Base-by-base conservation (phyloP, 2,888 invertebrate species). In the Apamea sordens region DNA sequence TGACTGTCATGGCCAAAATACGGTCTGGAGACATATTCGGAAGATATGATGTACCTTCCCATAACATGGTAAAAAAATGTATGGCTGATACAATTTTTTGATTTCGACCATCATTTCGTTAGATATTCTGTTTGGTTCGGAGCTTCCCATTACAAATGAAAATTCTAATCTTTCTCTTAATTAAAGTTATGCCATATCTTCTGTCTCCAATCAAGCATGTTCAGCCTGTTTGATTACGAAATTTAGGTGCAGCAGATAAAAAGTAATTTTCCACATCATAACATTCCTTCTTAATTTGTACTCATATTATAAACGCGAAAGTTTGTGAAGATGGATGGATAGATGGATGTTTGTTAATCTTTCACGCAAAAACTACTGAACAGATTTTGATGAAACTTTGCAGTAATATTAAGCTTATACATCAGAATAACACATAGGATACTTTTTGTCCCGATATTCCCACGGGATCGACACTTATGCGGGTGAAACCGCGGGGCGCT, bases 141-240 rank as follows among this genome's bases (percentile, higher is more conserved):
- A 32, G 2, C 47, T 61, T 50, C 28, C 4, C 18, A 36, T 36
- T 71, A 36, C 28, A 28, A 24, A 69, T 47, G 18, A 59, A 10
- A n/a, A 70, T 32, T 75, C 24, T 63, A 63, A 72, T 50, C 5
- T 41, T 15, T 50, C 1, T 36, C 13, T 36, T 36, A 50, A 63
- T 76, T 73, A 73, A 69, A 50, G 28, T 63, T 36, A 65, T 65
- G 47, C n/a, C 44, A 76, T 21, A 76, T 65, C 44, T 41, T 53
- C 44, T 56, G 53, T 2, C n/a, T 65, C n/a, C 44, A 76, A 76
- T 76, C n/a, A 65, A 56, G 18, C 3, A 56, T n/a, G 11, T 70
- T 41, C 21, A 53, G 32, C 56, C 18, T 8, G 36, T 56, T 74
- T 15, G 11, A 70, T 75, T 69, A 18, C 7, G 15, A 53, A 53